These are phyloP conservation scores for Lepidurus arcticus DNA, from an alignment of 1,140 invertebrate genomes.

Conservation along the genomic window DNA sequence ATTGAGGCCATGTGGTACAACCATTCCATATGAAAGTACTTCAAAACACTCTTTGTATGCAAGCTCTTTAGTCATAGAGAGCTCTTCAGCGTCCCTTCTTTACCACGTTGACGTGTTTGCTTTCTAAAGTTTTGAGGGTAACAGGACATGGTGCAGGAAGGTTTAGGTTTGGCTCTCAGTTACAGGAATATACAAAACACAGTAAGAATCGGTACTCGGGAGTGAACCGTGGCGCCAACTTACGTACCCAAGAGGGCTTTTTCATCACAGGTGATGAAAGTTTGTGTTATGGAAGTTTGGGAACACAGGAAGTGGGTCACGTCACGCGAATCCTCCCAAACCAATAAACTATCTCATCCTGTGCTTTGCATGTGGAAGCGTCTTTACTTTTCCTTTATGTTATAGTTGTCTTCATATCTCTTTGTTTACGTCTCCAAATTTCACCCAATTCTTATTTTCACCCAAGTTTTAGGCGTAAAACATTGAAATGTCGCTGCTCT, in stretches of 20 bases:
- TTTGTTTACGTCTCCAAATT: background rate
- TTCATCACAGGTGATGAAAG: background rate
- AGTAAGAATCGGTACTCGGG: too few species aligned
- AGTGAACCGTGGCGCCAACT: background rate
- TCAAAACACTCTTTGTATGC: background rate
- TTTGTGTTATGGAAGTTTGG: background rate
- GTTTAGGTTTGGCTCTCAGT: too few species aligned
- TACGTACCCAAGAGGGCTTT: background rate
- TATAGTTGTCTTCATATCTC: too few species aligned
- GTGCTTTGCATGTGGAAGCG: background rate
- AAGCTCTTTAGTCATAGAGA: too few species aligned
- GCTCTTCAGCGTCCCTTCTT: too few species aligned
- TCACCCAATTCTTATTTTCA: background rate
- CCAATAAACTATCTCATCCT: background rate
- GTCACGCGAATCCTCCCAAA: background rate
- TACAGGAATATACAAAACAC: too few species aligned
- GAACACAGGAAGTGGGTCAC: constrained; percentile 10
- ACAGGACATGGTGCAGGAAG: too few species aligned
- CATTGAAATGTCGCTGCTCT: background rate
- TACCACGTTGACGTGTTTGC: too few species aligned
- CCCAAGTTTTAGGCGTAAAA: background rate
- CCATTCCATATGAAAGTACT: background rate
- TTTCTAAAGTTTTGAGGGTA: too few species aligned
- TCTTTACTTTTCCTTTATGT: background rate
- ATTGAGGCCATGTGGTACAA: background rate